These are phyloP conservation scores for Dromococcyx pavoninus DNA, from an alignment of 2,797 vertebrate genomes.

Conservation along the genomic window DNA sequence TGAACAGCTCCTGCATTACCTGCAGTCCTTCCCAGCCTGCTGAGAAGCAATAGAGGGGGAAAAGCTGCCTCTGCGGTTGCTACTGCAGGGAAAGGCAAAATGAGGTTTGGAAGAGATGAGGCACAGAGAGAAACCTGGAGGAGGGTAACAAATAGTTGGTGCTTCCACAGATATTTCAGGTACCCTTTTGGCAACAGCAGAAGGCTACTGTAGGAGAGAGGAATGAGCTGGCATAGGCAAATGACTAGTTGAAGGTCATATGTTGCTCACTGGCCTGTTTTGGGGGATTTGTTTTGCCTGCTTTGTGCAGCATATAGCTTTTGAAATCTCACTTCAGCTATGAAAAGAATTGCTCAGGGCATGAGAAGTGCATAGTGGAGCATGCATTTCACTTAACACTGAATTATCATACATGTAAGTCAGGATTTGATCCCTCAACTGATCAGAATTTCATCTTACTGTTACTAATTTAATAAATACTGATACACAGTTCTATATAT, in stretches of 20 bases:
- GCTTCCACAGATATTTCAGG: not conserved
- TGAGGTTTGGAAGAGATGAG: not conserved
- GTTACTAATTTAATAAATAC: not conserved
- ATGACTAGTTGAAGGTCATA: not conserved
- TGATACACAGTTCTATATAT: not conserved
- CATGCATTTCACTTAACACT: not conserved
- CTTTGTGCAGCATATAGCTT: not conserved
- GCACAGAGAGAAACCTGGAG: conserved; percentile 1
- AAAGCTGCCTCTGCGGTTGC: not conserved
- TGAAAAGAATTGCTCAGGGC: not conserved
- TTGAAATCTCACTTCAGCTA: not conserved
- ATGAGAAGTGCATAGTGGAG: not conserved
- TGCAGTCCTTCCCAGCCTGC: conserved; percentile 20
- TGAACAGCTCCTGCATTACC: conserved; percentile 11
- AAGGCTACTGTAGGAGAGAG: not conserved
- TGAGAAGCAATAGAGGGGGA: not conserved
- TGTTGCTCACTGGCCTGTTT: conserved; percentile 1
- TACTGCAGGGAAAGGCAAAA: not conserved
- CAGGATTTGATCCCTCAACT: not conserved
- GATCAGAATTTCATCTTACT: not conserved
- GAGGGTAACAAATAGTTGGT: not conserved
- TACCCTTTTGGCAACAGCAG: conserved; percentile 35
- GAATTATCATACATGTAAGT: not conserved
- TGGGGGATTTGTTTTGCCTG: not conserved
- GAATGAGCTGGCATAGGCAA: conserved; percentile 21